Evolutionary conservation across 2,888 invertebrate species (phyloP), one percentile per base, ranked within the genome.

Genomic region (Plagodis pulveraria): DNA sequence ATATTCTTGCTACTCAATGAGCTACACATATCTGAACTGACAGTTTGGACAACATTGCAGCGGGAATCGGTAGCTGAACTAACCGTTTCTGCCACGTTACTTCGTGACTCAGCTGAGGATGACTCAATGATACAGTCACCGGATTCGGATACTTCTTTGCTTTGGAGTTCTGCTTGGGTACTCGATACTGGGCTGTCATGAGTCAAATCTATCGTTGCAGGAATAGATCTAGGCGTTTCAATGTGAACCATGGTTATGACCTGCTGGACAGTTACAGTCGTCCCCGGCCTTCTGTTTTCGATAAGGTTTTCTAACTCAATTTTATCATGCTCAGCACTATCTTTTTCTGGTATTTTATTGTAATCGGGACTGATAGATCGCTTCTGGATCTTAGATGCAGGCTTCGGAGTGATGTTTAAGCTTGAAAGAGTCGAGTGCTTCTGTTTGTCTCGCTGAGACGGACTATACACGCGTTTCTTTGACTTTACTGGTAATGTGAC

Each of bases 401-500:
- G 87, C 66, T 86, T 89, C 0, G 91, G 90, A 0, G 91, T 88
- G 0, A 78, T n/a, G 0, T 87, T 83, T 5, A 72, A 47, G 0
- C 59, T 63, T 0, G 65, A 58, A 0, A 65, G 5, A 2, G 63
- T 50, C 11, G 48, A 33, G 0, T 67, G 8, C 6, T 66, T 72
- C n/a, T 66, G 38, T 42, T 72, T 73, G 2, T 75, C 58, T 9
- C 47, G 56, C 12, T 63, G 72, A 0, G 68, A 51, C 0, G 86
- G 81, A 60, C 81, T 86, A 59, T 83, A 80, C 5, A 65, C 70
- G 0, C 88, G 80, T 62, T 90, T 89, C 36, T 80, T 84, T 0
- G 71, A 58, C 66, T 81, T 84, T 0, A 6, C 5, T 10, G 35
- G 35, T 12, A 36, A 54, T 6, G 56, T 61, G 35, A 34, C 68